These are phyloP conservation scores for Bombus superbus DNA, from an alignment of 1,140 invertebrate genomes.

Conservation along the genomic window DNA sequence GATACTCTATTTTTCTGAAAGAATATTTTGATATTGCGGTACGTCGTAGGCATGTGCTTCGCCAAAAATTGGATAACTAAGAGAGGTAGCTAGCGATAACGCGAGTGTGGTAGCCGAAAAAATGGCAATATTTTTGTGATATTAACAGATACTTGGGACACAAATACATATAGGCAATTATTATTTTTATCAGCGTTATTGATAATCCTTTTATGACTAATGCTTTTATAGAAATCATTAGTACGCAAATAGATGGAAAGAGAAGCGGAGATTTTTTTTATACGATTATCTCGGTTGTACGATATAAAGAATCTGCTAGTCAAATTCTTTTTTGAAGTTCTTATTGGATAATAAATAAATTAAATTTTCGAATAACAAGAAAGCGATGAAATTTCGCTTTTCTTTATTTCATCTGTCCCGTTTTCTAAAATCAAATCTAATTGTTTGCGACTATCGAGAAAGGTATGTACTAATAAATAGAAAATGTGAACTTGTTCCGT, in stretches of 20 bases:
- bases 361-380: constrained; percentile 1
- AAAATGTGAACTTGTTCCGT: neutral
- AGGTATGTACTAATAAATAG: neutral
- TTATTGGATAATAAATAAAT: constrained; percentile 2
- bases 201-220: constrained; percentile 32
- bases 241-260: neutral
- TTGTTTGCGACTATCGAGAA: too few species aligned
- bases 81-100: constrained; percentile 30
- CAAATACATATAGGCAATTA: constrained; percentile 14
- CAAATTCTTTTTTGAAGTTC: neutral
- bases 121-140: constrained; percentile 74
- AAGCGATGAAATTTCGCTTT: neutral
- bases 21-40: constrained; percentile 53
- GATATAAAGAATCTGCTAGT: neutral
- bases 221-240: neutral
- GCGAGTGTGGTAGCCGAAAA: neutral
- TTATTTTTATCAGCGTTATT: constrained; percentile 50
- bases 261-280: neutral
- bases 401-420: neutral
- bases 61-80: constrained; percentile 11
- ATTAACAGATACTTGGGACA: constrained; percentile 68
- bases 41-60: constrained; percentile 36
- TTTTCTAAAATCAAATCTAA: neutral
- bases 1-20: constrained; percentile 63
- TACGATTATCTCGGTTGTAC: neutral